Evolutionary conservation across 2,888 invertebrate genomes (phyloP).

Genomic region (Agrochola circellaris): DNA sequence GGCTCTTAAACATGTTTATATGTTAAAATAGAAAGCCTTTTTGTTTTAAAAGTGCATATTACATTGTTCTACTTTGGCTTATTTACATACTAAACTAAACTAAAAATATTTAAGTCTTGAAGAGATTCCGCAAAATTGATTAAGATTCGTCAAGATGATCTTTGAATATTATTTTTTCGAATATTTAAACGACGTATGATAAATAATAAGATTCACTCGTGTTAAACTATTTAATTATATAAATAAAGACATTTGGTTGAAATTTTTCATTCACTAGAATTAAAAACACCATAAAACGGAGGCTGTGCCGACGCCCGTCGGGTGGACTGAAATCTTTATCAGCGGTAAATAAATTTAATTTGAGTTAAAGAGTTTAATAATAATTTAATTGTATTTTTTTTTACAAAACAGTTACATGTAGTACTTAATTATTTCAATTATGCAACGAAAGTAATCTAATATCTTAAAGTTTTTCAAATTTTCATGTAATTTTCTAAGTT

Average conservation of each 20-base stretch:
- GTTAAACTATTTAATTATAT: background rate
- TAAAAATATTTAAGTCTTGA: background rate
- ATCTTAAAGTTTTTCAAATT: background rate
- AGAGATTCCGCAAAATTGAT: background rate
- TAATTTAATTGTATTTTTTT: background rate
- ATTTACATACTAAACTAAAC: background rate
- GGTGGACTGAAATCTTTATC: background rate
- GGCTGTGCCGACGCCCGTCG: slow-evolving; percentile 7
- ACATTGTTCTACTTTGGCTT: slow-evolving; percentile 2
- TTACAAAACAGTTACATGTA: background rate
- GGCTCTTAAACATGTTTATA: slow-evolving; percentile 61
- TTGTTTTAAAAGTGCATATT: slow-evolving; percentile 7
- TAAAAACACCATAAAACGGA: background rate
- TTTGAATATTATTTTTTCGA: background rate
- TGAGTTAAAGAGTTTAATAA: background rate
- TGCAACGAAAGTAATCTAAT: background rate
- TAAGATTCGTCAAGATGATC: background rate
- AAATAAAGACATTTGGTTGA: background rate
- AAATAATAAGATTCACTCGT: too few species aligned
- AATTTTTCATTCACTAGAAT: background rate
- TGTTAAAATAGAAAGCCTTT: slow-evolving; percentile 62
- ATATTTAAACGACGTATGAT: background rate
- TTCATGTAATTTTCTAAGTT: background rate
- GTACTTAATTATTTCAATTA: background rate
- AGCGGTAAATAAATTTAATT: background rate